Conservation (phyloP, 1,140 invertebrate genomes). For the Ephestia elutella region DNA sequence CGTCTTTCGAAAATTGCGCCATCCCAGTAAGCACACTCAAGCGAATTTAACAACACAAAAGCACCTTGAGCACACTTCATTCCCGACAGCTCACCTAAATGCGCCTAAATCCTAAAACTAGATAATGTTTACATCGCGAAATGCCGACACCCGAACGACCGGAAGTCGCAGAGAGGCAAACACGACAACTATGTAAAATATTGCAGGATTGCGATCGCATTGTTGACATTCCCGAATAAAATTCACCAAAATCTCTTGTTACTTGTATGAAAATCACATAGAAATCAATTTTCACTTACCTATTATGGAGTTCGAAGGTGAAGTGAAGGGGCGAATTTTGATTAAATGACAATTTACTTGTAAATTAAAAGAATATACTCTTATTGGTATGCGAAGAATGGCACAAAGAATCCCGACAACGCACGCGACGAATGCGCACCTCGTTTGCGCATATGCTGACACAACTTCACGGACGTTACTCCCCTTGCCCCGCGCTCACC, state of each 20-base stretch:
- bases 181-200: conserved; percentile 87
- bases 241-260: conserved; percentile 73
- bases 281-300: conserved; percentile 78
- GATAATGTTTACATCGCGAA: conserved; percentile 74
- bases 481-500: conserved; percentile 66
- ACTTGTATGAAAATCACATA: conserved; percentile 75
- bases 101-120: conserved; percentile 63
- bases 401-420: conserved; percentile 96
- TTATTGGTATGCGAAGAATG: conserved; percentile 95
- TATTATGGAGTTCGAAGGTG: conserved; percentile 77
- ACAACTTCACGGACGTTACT: conserved; percentile 78
- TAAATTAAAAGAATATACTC: conserved; percentile 87
- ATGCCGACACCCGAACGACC: conserved; percentile 73
- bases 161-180: conserved; percentile 78
- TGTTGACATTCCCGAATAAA: conserved; percentile 80
- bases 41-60: conserved; percentile 72
- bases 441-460: conserved; percentile 85
- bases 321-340: conserved; percentile 79
- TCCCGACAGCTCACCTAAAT: conserved; percentile 56
- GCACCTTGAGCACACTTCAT: conserved; percentile 71
- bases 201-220: conserved; percentile 84
- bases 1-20: conserved; percentile 75
- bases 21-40: conserved; percentile 71
- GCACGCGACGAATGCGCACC: conserved; percentile 88
- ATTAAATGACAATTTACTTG: conserved; percentile 72